Percentiles rank a stretch among this genome's conserved stretches.
These are phyloP conservation scores for Heliconius sara DNA, from an alignment of 2,888 invertebrate species.

Conservation along the genomic window DNA sequence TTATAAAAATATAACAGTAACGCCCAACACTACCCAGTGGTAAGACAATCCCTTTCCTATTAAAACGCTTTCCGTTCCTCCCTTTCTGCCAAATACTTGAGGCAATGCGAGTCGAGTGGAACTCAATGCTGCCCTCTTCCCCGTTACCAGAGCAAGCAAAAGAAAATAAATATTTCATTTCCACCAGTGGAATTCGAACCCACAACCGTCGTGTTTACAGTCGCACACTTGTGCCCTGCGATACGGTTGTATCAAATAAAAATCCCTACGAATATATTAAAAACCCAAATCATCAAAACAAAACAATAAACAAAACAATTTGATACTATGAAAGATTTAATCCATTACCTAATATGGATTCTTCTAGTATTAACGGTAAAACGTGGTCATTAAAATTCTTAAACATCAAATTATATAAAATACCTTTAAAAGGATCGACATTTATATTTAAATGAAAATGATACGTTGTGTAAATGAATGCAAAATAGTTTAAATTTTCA, in stretches of 20 bases:
- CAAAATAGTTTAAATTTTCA: not conserved
- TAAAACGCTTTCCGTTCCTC: too few species aligned
- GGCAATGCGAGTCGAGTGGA: too few species aligned
- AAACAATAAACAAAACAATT: conserved; percentile 11
- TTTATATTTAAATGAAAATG: not conserved
- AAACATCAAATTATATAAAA: not conserved
- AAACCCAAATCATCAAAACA: not conserved
- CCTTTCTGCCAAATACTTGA: too few species aligned
- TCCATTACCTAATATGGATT: not conserved
- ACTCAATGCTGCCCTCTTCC: too few species aligned
- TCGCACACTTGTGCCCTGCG: not conserved
- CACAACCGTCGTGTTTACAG: not conserved
- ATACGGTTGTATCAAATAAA: not conserved
- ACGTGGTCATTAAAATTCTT: conserved; percentile 10
- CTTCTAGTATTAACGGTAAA: conserved; percentile 12
- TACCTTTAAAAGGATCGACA: not conserved
- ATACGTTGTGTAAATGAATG: not conserved
- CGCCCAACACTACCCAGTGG: too few species aligned
- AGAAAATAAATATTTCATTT: not conserved
- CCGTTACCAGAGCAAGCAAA: too few species aligned
- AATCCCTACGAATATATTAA: not conserved
- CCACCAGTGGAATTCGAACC: not conserved
- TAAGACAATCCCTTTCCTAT: too few species aligned
- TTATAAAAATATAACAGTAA: too few species aligned
- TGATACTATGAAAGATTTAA: not conserved